Evolutionary conservation across 35 echinoderm and acorn worm genomes (phyloP), one percentile per base, ranked within the genome.

Genomic region (Nesometra sesokonis): DNA sequence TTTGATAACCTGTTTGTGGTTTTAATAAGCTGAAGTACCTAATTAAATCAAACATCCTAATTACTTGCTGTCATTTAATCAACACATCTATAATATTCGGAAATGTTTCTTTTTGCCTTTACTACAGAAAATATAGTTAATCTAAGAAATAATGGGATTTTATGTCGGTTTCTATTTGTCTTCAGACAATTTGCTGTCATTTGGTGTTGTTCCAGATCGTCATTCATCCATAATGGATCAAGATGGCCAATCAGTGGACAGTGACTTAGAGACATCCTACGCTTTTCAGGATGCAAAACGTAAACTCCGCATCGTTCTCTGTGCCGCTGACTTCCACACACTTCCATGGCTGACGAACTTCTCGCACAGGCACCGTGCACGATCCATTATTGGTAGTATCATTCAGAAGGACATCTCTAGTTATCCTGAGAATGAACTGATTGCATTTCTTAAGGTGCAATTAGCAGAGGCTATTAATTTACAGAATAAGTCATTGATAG

Each of bases 381-480:
- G 52, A 1, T 67, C 52, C 21, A 67, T 67, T 27, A 67, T 67
- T 27, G 52, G 52, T 11, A 17, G 52, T 27, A 27, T 67, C 52
- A 67, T 67, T 19, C 52, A 67, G 23, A 67, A 67, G 21, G 52
- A 67, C 52, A 67, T 67, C 52, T 67, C 52, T 17, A 84, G 88
- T 13, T 93, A 97, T 83, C 94, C 94, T 17, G 90, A 99, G 39
- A 94, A 94, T 46, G 90, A 94, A 76, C 85, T 99, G 33, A 84
- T 99, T 80, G 96, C 96, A 0, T 99, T 99, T 80, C 77, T 99
- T 47, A 99, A 99, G 46, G 96, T 93, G 23, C 87, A 94, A 35
- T 88, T 94, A 11, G 96, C 92, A 9, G 92, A 94, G 76, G 96
- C 92, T 0, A 91, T 94, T 34, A 94, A 99, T 77, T 80, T 99